Percentiles rank a stretch among this genome's conserved stretches.
Conservation (phyloP, 2,888 invertebrate genomes). For the Poecilobothrus nobilitatus region DNA sequence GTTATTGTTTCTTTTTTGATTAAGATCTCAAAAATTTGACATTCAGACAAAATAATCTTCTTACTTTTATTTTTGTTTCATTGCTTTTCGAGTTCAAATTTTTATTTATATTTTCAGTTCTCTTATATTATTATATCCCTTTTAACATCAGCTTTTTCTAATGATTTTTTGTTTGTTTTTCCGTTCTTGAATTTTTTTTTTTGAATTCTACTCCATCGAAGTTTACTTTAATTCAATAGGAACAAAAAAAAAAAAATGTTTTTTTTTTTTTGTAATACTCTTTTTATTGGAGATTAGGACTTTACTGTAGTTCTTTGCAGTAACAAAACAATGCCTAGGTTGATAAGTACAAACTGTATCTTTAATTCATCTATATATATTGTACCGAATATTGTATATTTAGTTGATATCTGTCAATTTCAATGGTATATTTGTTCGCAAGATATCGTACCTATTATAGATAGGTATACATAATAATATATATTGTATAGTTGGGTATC, state of each 20-base stretch:
- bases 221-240: background rate
- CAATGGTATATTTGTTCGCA: background rate
- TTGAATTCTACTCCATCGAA: background rate
- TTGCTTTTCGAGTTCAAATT: background rate
- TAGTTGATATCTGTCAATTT: background rate
- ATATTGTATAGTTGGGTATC: background rate
- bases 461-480: background rate
- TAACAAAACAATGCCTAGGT: background rate
- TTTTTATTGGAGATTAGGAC: conserved; percentile 6
- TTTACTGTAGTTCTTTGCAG: background rate
- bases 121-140: too few relatives aligned
- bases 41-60: conserved; percentile 6
- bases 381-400: background rate
- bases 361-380: too few relatives aligned
- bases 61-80: background rate
- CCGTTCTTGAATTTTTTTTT: background rate
- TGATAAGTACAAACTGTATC: background rate
- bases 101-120: too few relatives aligned
- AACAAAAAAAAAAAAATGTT: background rate
- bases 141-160: background rate
- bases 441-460: background rate
- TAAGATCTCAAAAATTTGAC: background rate
- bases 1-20: background rate
- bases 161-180: background rate
- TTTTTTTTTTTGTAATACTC: conserved; percentile 1